Base-by-base conservation (phyloP, 2,888 invertebrate species). In the Tipula helvola region DNA sequence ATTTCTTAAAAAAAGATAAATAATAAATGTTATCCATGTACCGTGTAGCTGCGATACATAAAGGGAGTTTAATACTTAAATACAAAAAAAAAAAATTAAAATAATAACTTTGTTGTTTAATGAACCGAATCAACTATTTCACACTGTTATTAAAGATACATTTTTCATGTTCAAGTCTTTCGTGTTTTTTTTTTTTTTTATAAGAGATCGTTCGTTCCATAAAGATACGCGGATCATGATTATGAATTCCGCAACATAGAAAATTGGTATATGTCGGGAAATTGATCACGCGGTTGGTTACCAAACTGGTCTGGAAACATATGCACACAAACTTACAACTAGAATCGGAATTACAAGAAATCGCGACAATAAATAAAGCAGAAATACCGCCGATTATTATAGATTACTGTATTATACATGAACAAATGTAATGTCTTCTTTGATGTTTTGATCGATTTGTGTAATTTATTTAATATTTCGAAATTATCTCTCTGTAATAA, bases 81-180 rank as follows among this genome's bases (percentile, higher is more conserved):
- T 47, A 47, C 13, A 8, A 36, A 71, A 71, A 28, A 28, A 28
- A 16, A 71, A n/a, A 83, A 36, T 83, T 36, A 12, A 83, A 36
- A 83, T 83, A 83, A 83, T 83, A 36, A 84, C 39, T 84, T 41
- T n/a, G 84, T 71, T 41, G 84, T 84, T 39, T 39, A 84, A 84
- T 84, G 84, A 84, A 84, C 84, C 39, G 84, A 13, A 84, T 13
- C 84, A 84, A 84, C 84, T 84, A 84, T 84, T 84, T 84, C 84
- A 84, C 84, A 84, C 84, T 84, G 84, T 84, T 84, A 84, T 84
- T 84, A 84, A 84, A 39, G 84, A 71, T 71, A 71, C 71, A 71
- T 71, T 71, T 71, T 71, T 71, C 28, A 71, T 28, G 18, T 71
- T 71, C 3, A 71, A 28, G 71, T 71, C 28, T 71, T 28, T 10